phyloP scores from a whole-genome alignment of 2,113 vertebrate genomes.

The Semnornis frantzii region DNA sequence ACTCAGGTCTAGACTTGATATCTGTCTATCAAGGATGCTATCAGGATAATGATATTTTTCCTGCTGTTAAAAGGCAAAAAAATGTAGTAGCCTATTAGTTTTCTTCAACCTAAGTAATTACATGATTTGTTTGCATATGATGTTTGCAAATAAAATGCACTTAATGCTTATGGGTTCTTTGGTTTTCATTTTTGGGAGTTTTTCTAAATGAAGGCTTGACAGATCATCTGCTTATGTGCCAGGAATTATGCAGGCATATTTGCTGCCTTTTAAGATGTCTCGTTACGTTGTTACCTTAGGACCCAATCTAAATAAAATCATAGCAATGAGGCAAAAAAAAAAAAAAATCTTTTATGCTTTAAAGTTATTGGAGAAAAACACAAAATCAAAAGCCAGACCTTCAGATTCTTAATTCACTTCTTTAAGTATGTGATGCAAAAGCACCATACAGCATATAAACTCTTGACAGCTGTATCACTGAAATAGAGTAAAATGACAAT shows the following conservation, averaged over 20 bases:
- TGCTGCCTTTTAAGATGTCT: constrained; percentile 10
- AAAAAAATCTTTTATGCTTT: not conserved
- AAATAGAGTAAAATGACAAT: not conserved
- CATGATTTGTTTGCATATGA: not conserved
- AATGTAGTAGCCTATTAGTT: not conserved
- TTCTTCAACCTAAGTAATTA: constrained; percentile 18
- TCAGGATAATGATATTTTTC: constrained; percentile 33
- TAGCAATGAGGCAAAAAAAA: not conserved
- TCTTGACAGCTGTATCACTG: not conserved
- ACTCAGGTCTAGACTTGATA: constrained; percentile 15
- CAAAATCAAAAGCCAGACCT: not conserved
- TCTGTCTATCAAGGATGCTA: not conserved
- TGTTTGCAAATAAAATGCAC: constrained; percentile 37
- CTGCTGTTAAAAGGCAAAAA: not conserved
- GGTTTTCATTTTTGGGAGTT: not conserved
- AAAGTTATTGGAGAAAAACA: not conserved
- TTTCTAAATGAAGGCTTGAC: not conserved
- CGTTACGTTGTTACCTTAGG: not conserved
- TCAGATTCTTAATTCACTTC: not conserved
- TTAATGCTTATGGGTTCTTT: not conserved
- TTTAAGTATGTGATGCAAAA: not conserved
- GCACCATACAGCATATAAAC: not conserved
- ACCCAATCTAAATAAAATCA: not conserved
- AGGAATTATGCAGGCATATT: not conserved
- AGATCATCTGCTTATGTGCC: constrained; percentile 13